Percentiles rank a stretch among this genome's conserved stretches.
phyloP scores from a whole-genome alignment of 2,797 vertebrate species.

The Ibycter americanus region DNA sequence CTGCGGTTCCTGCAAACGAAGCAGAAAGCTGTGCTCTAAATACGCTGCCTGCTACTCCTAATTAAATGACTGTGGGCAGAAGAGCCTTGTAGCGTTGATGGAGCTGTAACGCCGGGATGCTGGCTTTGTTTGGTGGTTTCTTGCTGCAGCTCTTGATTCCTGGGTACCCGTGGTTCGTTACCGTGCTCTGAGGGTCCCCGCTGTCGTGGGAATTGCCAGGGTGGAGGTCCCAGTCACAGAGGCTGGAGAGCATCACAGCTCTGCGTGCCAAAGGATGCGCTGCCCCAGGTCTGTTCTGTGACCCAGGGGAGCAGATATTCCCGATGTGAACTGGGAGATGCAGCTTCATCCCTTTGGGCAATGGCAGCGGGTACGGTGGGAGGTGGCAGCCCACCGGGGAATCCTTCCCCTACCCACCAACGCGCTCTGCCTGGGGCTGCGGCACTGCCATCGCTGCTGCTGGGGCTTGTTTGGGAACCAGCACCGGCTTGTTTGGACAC shows the following conservation, averaged over 20 bases:
- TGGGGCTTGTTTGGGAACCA: accelerated
- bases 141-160: neutral
- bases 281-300: neutral
- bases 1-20: neutral
- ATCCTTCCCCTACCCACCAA: accelerated
- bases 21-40: neutral
- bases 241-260: neutral
- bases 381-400: accelerated
- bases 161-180: accelerated
- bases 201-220: accelerated
- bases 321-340: neutral
- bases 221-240: neutral
- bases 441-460: accelerated
- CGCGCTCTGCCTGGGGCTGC: accelerated
- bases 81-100: neutral
- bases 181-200: accelerated
- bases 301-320: neutral
- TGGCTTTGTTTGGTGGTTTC: neutral
- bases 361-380: accelerated
- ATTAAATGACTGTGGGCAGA: neutral
- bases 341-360: neutral
- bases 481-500: accelerated
- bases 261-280: accelerated
- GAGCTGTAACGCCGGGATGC: neutral
- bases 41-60: neutral